phyloP scores from a whole-genome alignment of 2,888 invertebrate species.

The Noctua comes region DNA sequence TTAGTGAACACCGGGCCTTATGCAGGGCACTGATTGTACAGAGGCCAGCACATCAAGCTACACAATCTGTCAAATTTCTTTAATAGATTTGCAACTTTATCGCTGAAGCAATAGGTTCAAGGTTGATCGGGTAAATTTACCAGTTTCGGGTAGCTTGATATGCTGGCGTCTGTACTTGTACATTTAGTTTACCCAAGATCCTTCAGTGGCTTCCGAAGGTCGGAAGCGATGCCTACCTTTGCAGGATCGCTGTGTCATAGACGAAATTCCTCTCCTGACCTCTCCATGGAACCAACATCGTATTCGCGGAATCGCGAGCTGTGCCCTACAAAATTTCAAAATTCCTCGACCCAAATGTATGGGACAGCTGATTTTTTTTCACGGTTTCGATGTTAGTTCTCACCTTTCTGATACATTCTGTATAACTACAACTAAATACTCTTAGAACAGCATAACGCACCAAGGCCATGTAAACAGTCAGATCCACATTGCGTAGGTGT shows the following conservation, averaged over 20 bases:
- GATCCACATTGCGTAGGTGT: background rate
- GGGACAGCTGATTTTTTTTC: background rate
- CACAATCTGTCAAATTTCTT: too few species aligned
- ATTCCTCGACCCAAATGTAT: background rate
- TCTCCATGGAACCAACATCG: background rate
- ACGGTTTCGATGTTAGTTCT: background rate
- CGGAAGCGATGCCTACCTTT: background rate
- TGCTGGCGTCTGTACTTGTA: background rate
- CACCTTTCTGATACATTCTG: background rate
- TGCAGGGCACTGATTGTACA: background rate
- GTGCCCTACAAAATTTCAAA: background rate
- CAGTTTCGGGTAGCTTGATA: too few species aligned
- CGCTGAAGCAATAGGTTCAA: too few species aligned
- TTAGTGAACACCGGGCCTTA: background rate
- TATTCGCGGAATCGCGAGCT: background rate
- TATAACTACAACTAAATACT: background rate
- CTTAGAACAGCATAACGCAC: background rate
- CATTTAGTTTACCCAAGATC: background rate
- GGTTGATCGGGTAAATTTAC: too few species aligned
- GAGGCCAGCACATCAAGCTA: too few species aligned
- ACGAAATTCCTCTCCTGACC: background rate
- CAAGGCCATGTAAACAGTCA: constrained; percentile 41
- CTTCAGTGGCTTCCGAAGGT: background rate
- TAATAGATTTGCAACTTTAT: too few species aligned
- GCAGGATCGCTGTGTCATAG: constrained; percentile 1